phyloP scores from a whole-genome alignment of 1,140 invertebrate genomes.

The Hycleus cichorii region DNA sequence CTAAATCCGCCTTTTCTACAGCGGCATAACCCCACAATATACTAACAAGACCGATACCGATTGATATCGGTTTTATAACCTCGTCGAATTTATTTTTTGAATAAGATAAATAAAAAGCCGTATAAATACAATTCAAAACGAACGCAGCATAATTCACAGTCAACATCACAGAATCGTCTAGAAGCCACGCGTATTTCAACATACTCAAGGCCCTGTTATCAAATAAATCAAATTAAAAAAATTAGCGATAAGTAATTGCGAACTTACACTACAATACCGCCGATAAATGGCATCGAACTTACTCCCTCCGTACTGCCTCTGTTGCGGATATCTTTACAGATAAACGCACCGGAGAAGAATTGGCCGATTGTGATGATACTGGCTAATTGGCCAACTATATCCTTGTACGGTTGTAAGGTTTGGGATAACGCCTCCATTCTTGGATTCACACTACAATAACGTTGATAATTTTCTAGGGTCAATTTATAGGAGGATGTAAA shows the following conservation, averaged over 20 bases:
- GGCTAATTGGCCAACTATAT: slow-evolving; percentile 46
- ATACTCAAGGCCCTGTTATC: slow-evolving; percentile 56
- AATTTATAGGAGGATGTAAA: too few relatives aligned
- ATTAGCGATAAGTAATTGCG: neutral
- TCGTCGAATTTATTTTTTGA: slow-evolving; percentile 48
- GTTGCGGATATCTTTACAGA: slow-evolving; percentile 63
- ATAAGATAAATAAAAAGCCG: slow-evolving; percentile 57
- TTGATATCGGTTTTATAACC: slow-evolving; percentile 43
- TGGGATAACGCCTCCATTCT: slow-evolving; percentile 45
- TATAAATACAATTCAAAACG: slow-evolving; percentile 56
- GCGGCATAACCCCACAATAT: slow-evolving; percentile 54
- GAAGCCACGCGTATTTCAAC: slow-evolving; percentile 60
- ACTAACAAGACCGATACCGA: slow-evolving; percentile 48
- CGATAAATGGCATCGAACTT: slow-evolving; percentile 58
- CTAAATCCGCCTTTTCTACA: slow-evolving; percentile 51
- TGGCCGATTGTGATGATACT: slow-evolving; percentile 54
- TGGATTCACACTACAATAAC: neutral
- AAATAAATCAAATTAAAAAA: slow-evolving; percentile 1
- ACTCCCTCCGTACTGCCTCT: slow-evolving; percentile 54
- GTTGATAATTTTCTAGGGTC: too few relatives aligned
- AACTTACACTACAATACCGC: slow-evolving; percentile 67
- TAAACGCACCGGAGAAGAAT: slow-evolving; percentile 56
- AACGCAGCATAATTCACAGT: slow-evolving; percentile 65
- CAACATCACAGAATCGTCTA: slow-evolving; percentile 64
- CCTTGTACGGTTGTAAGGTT: slow-evolving; percentile 47